Percentiles rank a stretch among this genome's conserved stretches.
These are phyloP conservation scores for Xenopus tropicalis DNA, from an alignment of 2,113 vertebrate species.

Conservation along the genomic window DNA sequence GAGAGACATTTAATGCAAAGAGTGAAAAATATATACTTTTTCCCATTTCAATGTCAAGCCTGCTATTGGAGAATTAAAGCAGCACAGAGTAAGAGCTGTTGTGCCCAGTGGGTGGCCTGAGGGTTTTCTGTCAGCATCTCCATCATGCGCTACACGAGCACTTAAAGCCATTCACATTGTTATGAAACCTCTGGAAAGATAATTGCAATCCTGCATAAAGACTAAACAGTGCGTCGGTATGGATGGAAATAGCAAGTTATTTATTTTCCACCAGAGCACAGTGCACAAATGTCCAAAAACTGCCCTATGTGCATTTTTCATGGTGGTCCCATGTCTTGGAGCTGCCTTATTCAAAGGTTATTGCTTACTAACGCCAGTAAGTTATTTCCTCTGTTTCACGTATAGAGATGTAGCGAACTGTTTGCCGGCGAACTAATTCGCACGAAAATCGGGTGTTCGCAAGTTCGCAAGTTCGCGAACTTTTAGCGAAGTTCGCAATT, in stretches of 20 bases:
- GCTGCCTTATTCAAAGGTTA: too few species aligned
- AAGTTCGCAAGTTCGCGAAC: too few species aligned
- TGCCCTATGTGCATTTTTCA: too few species aligned
- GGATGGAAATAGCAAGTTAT: background rate
- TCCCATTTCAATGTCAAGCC: conserved; percentile 44
- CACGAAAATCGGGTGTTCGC: too few species aligned
- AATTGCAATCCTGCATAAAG: conserved; percentile 44
- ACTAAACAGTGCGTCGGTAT: conserved; percentile 43
- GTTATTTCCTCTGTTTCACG: too few species aligned
- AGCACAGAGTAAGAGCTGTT: conserved; percentile 47
- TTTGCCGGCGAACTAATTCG: too few species aligned
- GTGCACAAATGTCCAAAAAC: too few species aligned
- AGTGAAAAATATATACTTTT: conserved; percentile 46
- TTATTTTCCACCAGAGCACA: too few species aligned
- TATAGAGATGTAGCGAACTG: too few species aligned
- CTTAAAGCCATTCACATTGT: conserved; percentile 49
- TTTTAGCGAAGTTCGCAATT: too few species aligned
- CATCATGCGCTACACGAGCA: conserved; percentile 52
- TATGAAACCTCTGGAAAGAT: conserved; percentile 45
- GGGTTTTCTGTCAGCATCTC: conserved; percentile 54
- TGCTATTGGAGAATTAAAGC: conserved; percentile 49
- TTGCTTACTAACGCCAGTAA: too few species aligned
- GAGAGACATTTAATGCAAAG: conserved; percentile 45
- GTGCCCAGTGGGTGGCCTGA: conserved; percentile 52
- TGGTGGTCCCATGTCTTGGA: too few species aligned